Conservation (phyloP, 2,797 vertebrate species). For the Channallabes apus region DNA sequence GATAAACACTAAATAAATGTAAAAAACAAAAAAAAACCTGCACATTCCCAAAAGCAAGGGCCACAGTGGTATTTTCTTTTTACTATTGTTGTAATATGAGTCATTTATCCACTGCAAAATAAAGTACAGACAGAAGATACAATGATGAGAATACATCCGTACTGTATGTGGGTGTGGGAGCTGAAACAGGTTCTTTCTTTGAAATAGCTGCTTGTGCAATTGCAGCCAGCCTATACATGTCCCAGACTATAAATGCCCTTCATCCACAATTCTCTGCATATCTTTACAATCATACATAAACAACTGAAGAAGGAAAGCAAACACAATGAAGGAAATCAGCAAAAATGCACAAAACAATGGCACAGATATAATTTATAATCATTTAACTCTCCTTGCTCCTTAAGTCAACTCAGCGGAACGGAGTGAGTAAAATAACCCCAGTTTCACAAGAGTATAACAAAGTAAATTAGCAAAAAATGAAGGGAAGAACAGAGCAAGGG, state of each 20-base stretch:
- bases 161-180: slow-evolving; percentile 59
- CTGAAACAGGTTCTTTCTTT: slow-evolving; percentile 52
- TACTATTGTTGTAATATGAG: background rate
- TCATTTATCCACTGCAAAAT: background rate
- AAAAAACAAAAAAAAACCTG: background rate
- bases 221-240: slow-evolving; percentile 63
- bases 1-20: background rate
- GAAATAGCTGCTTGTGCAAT: slow-evolving; percentile 65
- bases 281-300: slow-evolving; percentile 70
- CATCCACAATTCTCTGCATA: slow-evolving; percentile 57
- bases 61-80: background rate
- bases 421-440: background rate
- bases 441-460: background rate
- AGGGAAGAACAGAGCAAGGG: background rate
- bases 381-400: slow-evolving; percentile 56
- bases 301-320: slow-evolving; percentile 58
- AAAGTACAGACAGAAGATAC: background rate
- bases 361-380: slow-evolving; percentile 66
- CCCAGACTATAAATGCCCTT: slow-evolving; percentile 56
- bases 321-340: slow-evolving; percentile 66
- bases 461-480: background rate
- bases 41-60: background rate
- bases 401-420: slow-evolving; percentile 24
- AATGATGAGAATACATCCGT: background rate
- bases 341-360: slow-evolving; percentile 70